phyloP scores from a whole-genome alignment of 2,888 invertebrate species.

The Hypolimnas misippus region DNA sequence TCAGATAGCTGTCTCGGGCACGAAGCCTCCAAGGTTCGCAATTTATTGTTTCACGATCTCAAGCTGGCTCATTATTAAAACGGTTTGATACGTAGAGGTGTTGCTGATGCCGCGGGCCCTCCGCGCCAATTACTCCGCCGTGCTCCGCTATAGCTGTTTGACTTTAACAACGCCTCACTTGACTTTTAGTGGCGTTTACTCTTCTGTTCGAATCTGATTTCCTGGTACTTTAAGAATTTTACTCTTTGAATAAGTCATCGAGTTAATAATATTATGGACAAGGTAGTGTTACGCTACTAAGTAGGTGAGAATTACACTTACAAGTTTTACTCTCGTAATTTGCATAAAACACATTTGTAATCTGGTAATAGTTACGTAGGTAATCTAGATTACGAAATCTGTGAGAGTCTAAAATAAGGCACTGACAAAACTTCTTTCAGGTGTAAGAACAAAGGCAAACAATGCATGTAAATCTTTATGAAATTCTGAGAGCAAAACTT shows the following conservation, averaged over 20 bases:
- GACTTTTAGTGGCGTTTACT: slow-evolving; percentile 63
- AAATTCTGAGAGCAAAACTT: too few relatives aligned
- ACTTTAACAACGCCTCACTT: slow-evolving; percentile 68
- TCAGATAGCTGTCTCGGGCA: slow-evolving; percentile 82
- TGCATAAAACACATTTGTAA: too few relatives aligned
- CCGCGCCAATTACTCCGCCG: slow-evolving; percentile 73
- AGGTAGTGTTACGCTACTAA: too few relatives aligned
- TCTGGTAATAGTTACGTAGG: too few relatives aligned
- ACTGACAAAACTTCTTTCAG: too few relatives aligned
- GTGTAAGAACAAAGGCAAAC: too few relatives aligned
- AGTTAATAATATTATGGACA: background rate
- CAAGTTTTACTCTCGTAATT: too few relatives aligned
- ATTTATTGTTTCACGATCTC: slow-evolving; percentile 85
- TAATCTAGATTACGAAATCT: too few relatives aligned
- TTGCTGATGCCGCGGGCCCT: slow-evolving; percentile 78
- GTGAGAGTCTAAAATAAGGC: too few relatives aligned
- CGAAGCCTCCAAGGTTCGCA: slow-evolving; percentile 84
- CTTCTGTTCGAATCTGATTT: slow-evolving; percentile 47
- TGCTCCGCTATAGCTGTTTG: slow-evolving; percentile 67
- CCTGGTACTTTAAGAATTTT: slow-evolving; percentile 30
- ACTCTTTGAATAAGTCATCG: slow-evolving; percentile 3
- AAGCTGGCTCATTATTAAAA: slow-evolving; percentile 82
- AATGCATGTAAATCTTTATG: too few relatives aligned
- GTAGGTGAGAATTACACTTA: too few relatives aligned
- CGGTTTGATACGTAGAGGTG: slow-evolving; percentile 83